Evolutionary conservation across 1,140 invertebrate species (phyloP).

Genomic region (Ostrea edulis): DNA sequence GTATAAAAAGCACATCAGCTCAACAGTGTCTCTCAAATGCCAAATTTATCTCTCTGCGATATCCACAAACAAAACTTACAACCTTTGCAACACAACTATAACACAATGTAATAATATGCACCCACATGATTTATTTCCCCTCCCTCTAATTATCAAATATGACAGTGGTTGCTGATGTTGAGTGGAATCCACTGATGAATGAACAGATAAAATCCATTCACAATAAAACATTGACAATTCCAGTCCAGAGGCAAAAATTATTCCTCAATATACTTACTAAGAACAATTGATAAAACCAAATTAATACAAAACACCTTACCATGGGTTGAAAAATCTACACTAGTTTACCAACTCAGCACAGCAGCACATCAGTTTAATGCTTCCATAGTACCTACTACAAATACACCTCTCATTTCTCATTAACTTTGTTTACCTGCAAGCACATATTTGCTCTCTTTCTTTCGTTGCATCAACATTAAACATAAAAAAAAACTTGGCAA

Average conservation of each 20-base stretch:
- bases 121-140: not conserved
- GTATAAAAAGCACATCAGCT: slow-evolving; percentile 3
- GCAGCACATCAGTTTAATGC: not conserved
- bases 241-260: too few species aligned
- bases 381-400: slow-evolving; percentile 27
- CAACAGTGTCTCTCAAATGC: not conserved
- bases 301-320: slow-evolving; percentile 2
- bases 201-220: not conserved
- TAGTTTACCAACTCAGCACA: slow-evolving; percentile 18
- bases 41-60: not conserved
- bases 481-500: not conserved
- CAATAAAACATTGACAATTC: not conserved
- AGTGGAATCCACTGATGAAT: not conserved
- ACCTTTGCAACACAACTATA: not conserved
- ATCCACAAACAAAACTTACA: not conserved
- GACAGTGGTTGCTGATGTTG: not conserved
- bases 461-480: slow-evolving; percentile 26
- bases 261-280: too few species aligned
- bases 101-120: not conserved
- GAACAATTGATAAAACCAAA: not conserved
- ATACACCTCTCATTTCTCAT: slow-evolving; percentile 23
- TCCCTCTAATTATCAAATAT: not conserved
- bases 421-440: slow-evolving; percentile 38
- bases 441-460: not conserved
- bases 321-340: not conserved